phyloP scores from a whole-genome alignment of 2,113 vertebrate species.

The Echinops telfairi region DNA sequence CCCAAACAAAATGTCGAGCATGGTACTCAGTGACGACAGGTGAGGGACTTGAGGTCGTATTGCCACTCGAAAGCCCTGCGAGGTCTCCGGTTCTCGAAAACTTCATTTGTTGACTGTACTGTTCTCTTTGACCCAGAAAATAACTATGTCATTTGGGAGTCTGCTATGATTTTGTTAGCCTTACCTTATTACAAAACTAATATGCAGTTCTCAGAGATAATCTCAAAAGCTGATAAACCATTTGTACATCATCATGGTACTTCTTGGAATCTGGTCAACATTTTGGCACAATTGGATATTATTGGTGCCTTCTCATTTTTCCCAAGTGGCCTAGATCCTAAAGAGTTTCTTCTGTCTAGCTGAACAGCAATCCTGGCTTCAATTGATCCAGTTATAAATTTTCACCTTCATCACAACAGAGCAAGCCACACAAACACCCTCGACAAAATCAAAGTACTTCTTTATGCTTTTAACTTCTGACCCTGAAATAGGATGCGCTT shows the following conservation, averaged over 20 bases:
- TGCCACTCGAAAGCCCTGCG: background rate
- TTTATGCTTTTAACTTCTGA: background rate
- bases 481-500: background rate
- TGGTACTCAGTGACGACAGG: background rate
- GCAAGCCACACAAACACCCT: background rate
- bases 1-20: background rate
- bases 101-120: background rate
- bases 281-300: background rate
- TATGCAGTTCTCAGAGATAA: background rate
- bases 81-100: background rate
- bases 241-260: background rate
- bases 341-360: conserved; percentile 13
- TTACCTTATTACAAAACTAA: conserved; percentile 34
- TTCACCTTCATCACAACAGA: background rate
- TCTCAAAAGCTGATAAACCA: conserved; percentile 4
- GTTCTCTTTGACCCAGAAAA: background rate
- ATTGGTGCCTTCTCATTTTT: background rate
- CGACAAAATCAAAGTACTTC: background rate
- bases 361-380: background rate
- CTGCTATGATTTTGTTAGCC: conserved; percentile 38
- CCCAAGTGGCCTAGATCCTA: background rate
- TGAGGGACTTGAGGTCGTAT: background rate
- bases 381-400: background rate
- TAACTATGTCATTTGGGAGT: background rate
- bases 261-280: background rate